A percentile compares a stretch with the other conserved stretches of the same genome.
These are phyloP conservation scores for Podargus strigoides DNA, from an alignment of 2,797 vertebrate species.

Conservation along the genomic window DNA sequence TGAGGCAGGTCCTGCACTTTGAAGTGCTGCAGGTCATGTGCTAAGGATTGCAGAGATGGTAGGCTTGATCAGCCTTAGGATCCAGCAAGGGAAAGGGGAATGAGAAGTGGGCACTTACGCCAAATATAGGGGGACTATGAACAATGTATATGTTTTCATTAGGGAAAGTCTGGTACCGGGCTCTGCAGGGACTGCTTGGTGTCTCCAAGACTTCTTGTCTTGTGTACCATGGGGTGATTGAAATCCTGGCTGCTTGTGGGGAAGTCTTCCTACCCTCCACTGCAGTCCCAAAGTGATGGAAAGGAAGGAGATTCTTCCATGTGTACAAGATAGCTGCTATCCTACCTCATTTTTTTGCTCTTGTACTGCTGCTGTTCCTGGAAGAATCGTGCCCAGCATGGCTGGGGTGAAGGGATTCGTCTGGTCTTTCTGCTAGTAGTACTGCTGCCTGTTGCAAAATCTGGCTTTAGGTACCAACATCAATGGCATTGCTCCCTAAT, in stretches of 20 bases:
- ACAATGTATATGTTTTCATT: not conserved
- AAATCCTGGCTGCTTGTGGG: not conserved
- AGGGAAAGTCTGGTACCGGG: not conserved
- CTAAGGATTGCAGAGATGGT: not conserved
- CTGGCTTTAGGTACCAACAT: not conserved
- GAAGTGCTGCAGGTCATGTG: not conserved
- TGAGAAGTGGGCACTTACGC: not conserved
- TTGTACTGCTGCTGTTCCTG: not conserved
- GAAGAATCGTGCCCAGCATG: not conserved
- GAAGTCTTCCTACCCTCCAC: not conserved
- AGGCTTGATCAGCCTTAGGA: not conserved
- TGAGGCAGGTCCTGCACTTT: not conserved
- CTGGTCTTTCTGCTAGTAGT: not conserved
- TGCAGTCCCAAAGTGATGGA: not conserved
- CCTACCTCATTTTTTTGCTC: not conserved
- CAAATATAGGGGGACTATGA: not conserved
- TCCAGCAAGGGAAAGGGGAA: not conserved
- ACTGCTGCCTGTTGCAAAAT: not conserved
- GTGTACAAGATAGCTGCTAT: not conserved
- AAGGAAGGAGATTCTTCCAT: not conserved
- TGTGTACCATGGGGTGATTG: not conserved
- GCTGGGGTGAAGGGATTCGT: not conserved
- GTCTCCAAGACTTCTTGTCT: not conserved
- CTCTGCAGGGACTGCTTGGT: not conserved
- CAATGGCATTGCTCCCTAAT: not conserved